Conservation (phyloP, 2,888 invertebrate genomes). For the Luperina testacea region DNA sequence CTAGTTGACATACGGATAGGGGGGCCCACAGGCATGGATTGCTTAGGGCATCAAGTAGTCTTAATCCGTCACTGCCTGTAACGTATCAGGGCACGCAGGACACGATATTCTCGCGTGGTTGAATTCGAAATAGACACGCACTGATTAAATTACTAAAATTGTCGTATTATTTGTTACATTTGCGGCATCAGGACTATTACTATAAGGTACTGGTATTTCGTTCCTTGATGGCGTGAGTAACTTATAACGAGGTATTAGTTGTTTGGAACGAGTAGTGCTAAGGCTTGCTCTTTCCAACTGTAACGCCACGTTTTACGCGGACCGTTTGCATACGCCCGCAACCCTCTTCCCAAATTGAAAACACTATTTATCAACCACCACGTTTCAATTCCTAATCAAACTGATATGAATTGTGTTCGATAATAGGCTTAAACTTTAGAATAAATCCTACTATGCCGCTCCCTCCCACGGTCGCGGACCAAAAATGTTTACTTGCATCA, state of each 20-base stretch:
- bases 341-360: not conserved
- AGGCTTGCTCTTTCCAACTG: not conserved
- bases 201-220: constrained; percentile 35
- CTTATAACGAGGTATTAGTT: constrained; percentile 11
- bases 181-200: constrained; percentile 51
- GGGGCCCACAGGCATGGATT: no score
- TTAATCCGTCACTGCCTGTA: no score
- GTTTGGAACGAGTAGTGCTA: constrained; percentile 1
- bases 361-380: not conserved
- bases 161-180: constrained; percentile 42
- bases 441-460: not conserved
- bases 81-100: not conserved
- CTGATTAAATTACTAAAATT: constrained; percentile 28
- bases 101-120: not conserved
- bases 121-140: not conserved
- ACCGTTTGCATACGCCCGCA: not conserved
- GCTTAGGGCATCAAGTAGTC: no score
- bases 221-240: constrained; percentile 30
- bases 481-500: constrained; percentile 11
- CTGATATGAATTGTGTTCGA: not conserved
- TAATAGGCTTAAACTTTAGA: not conserved
- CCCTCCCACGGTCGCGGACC: not conserved
- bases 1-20: no score
- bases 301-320: not conserved
- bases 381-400: not conserved